These are phyloP conservation scores for Aurelia coerulea DNA, from an alignment of 30 jellyfish, hydroid and myxozoan species.

Conservation along the genomic window DNA sequence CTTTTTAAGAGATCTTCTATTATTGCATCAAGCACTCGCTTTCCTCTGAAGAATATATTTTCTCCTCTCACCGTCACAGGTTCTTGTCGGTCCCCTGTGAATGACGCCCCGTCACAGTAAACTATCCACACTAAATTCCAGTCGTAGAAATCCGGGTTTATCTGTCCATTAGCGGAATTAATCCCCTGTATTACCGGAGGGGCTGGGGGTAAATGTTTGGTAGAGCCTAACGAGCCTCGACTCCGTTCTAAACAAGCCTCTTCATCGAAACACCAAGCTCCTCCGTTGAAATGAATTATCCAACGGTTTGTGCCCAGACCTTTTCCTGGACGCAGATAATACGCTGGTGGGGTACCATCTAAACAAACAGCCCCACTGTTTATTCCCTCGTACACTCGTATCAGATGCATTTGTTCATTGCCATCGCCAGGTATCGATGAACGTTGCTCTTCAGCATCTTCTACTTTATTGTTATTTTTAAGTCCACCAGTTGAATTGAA, in stretches of 20 bases:
- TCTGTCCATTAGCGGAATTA: conserved; percentile 91
- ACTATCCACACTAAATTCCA: conserved; percentile 99
- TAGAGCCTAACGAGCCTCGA: conserved; percentile 96
- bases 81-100: conserved; percentile 95
- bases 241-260: conserved; percentile 96
- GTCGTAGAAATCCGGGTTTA: conserved; percentile 97
- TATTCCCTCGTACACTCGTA: conserved; percentile 83
- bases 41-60: conserved; percentile 88
- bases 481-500: not conserved
- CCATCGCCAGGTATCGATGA: conserved; percentile 55
- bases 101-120: conserved; percentile 99
- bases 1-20: conserved; percentile 77
- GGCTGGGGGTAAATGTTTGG: conserved; percentile 86
- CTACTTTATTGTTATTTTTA: not conserved
- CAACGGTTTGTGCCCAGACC: conserved; percentile 90
- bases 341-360: conserved; percentile 99
- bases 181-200: conserved; percentile 99
- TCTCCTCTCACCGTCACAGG: conserved; percentile 92
- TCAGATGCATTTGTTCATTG: conserved; percentile 75
- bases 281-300: conserved; percentile 98
- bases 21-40: conserved; percentile 91
- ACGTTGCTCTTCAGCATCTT: conserved; percentile 27
- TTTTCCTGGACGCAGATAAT: conserved; percentile 93
- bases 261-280: conserved; percentile 99
- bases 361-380: conserved; percentile 96